These are phyloP conservation scores for Scaptomyza flava DNA, from an alignment of 2,888 invertebrate species.

Conservation along the genomic window DNA sequence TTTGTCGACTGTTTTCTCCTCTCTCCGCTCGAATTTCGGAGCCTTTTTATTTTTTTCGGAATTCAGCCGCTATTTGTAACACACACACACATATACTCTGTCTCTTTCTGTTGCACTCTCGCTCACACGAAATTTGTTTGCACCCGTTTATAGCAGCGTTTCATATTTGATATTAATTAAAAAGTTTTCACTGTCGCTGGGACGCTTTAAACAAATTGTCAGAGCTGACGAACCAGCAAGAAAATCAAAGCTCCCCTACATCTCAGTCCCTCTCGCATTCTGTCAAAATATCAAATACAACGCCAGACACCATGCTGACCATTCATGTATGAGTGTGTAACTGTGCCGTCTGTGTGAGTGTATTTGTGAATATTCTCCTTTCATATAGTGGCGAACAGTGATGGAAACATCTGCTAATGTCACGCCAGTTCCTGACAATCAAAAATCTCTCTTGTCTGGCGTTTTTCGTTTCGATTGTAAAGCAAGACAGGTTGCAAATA, in stretches of 20 bases:
- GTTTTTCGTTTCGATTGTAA: not conserved
- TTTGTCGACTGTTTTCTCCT: constrained; percentile 15
- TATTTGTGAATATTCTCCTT: constrained; percentile 7
- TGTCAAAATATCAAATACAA: constrained; percentile 45
- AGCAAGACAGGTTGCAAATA: too few species aligned
- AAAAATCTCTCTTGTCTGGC: constrained; percentile 23
- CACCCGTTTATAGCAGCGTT: constrained; percentile 56
- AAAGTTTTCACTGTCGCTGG: constrained; percentile 67
- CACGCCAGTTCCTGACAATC: constrained; percentile 61
- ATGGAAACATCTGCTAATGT: constrained; percentile 72
- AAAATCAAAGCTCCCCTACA: constrained; percentile 6
- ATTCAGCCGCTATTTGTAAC: constrained; percentile 4
- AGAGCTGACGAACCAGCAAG: constrained; percentile 51
- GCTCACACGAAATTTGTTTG: not conserved
- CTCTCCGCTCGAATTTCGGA: constrained; percentile 41
- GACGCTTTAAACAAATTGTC: constrained; percentile 75
- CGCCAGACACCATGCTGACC: constrained; percentile 62
- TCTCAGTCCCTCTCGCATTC: not conserved
- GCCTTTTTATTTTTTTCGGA: constrained; percentile 20
- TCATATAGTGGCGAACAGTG: constrained; percentile 47
- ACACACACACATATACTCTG: not conserved
- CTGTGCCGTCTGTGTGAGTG: not conserved
- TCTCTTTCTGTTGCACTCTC: not conserved
- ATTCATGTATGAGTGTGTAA: constrained; percentile 21
- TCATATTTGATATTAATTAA: constrained; percentile 79